Evolutionary conservation across 2,113 vertebrate species (phyloP), one percentile per base, ranked within the genome.

Genomic region (Heliornis fulica): DNA sequence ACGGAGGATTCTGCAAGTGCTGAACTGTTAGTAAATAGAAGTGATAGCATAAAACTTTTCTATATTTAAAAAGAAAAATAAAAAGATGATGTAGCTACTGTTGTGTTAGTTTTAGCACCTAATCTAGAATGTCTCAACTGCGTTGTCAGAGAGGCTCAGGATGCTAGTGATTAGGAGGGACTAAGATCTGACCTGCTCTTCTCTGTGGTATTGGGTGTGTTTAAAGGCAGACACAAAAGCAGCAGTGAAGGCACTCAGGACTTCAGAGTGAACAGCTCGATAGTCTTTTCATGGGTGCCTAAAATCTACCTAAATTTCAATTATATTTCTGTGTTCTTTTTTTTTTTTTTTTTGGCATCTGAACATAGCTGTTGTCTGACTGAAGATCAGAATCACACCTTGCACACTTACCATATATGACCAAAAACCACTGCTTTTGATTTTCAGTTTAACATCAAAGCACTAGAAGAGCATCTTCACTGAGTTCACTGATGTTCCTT

Each of bases 331-430:
- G 20, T 31, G 15, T 74, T 11, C 32, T 51, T 87, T 45, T 64
- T 65, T 83, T 31, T 15, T 74, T 11, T 34, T 51, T 87, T 45
- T 64, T 65, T 83, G 57, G 8, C 13, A 75, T 93, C 48, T 74
- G 41, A 45, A 28, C 84, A 5, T 89, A 83, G 32, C 65, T 93
- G 59, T 88, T 79, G 45, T 18, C 78, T 54, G 90, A 78, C 32
- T 41, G 66, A 94, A 97, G 88, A 96, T 97, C 77, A 95, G 92
- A 97, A 79, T 70, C 88, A 75, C 86, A 97, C 96, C 97, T 98
- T 97, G 75, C 63, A 18, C 26, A 64, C 25, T 50, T 96, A 89
- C 96, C 95, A 94, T 97, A 92, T 96, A 97, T 97, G 97, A 97
- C 85, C 91, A 95, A 95, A 97, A 78, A 59, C 83, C 82, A 86